Conservation (phyloP, 2,888 invertebrate species). For the Exocentrus adspersus region DNA sequence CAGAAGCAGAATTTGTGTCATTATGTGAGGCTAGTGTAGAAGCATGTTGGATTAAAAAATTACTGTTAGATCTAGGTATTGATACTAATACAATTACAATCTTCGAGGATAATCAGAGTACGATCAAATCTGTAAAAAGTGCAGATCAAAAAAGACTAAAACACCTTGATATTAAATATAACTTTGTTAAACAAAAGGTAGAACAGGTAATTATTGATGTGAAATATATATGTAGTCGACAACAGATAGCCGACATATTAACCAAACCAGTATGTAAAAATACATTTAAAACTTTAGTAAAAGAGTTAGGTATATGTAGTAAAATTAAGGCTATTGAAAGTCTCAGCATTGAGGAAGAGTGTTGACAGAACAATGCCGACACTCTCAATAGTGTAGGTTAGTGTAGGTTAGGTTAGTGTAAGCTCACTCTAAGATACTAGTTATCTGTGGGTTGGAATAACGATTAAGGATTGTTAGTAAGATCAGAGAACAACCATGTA, state of each 20-base stretch:
- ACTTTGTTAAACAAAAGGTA: constrained; percentile 21
- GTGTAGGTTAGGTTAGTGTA: too few species aligned
- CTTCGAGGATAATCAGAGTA: constrained; percentile 17
- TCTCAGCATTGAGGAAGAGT: not conserved
- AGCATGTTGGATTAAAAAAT: constrained; percentile 3
- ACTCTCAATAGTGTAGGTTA: too few species aligned
- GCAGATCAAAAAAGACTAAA: constrained; percentile 10
- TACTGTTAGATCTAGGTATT: constrained; percentile 3
- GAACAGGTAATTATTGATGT: constrained; percentile 9
- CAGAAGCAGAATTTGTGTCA: constrained; percentile 14
- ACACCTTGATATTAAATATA: constrained; percentile 11
- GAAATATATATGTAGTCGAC: not conserved
- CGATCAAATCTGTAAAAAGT: constrained; percentile 5
- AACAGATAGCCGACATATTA: not conserved
- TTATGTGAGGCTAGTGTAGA: constrained; percentile 7
- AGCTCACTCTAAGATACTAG: too few species aligned
- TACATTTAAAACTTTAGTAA: not conserved
- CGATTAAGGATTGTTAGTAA: too few species aligned
- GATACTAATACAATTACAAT: not conserved
- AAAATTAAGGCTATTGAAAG: not conserved
- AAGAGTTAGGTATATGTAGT: not conserved
- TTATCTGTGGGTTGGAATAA: too few species aligned
- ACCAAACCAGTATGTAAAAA: not conserved
- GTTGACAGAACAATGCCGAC: not conserved
- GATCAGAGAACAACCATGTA: too few species aligned